Percentiles rank a stretch among this genome's conserved stretches.
Evolutionary conservation across 2,113 vertebrate genomes (phyloP).

Genomic region (Nycticebus coucang): DNA sequence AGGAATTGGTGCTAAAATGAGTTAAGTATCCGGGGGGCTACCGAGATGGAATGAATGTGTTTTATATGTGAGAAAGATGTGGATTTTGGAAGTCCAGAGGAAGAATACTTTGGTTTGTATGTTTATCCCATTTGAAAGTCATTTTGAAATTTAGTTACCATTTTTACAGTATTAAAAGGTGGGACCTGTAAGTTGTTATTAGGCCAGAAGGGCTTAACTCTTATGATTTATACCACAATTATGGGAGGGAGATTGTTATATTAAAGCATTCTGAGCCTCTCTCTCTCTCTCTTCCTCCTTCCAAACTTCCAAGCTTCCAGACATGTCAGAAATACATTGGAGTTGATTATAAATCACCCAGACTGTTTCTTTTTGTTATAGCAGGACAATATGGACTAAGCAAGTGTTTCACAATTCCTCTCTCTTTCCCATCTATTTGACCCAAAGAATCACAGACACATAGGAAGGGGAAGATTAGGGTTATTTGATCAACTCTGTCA

Average conservation of each 20-base stretch:
- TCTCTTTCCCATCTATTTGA: not conserved
- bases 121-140: not conserved
- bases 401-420: not conserved
- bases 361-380: not conserved
- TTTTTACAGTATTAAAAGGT: not conserved
- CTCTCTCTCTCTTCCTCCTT: not conserved
- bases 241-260: not conserved
- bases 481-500: conserved; percentile 23
- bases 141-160: not conserved
- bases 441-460: not conserved
- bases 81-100: not conserved
- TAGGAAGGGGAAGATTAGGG: not conserved
- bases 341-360: not conserved
- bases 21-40: not conserved
- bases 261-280: not conserved
- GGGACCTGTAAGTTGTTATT: not conserved
- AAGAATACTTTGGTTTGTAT: no score
- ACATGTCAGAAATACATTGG: not conserved
- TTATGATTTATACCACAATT: not conserved
- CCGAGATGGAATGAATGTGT: not conserved
- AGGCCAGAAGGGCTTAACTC: not conserved
- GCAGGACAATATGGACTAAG: not conserved
- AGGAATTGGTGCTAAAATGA: not conserved
- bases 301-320: not conserved
- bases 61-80: not conserved